Conservation (phyloP, 2,888 invertebrate species). For the Acrocyrtus sp. region DNA sequence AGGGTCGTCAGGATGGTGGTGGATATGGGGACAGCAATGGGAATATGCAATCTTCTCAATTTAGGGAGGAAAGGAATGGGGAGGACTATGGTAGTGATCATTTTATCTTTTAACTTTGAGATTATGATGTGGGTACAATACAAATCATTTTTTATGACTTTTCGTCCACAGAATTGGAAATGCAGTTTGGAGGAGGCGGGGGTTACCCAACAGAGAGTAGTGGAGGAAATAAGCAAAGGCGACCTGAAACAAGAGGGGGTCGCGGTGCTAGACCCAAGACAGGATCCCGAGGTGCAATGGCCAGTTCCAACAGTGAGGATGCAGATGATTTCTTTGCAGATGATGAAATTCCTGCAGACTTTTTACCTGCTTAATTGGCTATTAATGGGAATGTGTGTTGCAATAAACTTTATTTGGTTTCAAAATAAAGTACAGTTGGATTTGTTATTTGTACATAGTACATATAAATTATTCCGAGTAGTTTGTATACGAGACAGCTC, state of each 20-base stretch:
- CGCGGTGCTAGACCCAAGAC: conserved; percentile 29
- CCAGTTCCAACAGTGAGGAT: conserved; percentile 19
- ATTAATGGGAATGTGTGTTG: too few species aligned
- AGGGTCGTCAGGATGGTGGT: too few species aligned
- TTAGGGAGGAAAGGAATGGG: too few species aligned
- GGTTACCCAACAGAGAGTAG: conserved; percentile 22
- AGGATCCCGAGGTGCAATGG: conserved; percentile 20
- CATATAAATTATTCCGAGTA: neutral
- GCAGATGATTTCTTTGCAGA: conserved; percentile 77
- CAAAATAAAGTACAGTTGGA: too few species aligned
- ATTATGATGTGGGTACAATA: too few species aligned
- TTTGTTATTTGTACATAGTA: neutral
- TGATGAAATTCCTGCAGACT: conserved; percentile 79
- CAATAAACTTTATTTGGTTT: too few species aligned
- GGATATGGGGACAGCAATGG: too few species aligned
- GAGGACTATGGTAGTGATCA: too few species aligned
- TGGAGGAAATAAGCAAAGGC: conserved; percentile 3
- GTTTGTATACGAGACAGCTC: neutral
- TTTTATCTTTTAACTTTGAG: too few species aligned
- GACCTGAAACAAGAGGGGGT: conserved; percentile 16
- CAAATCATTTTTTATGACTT: too few species aligned
- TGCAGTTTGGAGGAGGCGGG: conserved; percentile 29
- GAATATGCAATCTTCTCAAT: too few species aligned
- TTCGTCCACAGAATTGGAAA: conserved; percentile 18
- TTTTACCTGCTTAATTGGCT: conserved; percentile 79